These are phyloP conservation scores for Kryptopterus vitreolus DNA, from an alignment of 2,797 vertebrate species.

Conservation along the genomic window DNA sequence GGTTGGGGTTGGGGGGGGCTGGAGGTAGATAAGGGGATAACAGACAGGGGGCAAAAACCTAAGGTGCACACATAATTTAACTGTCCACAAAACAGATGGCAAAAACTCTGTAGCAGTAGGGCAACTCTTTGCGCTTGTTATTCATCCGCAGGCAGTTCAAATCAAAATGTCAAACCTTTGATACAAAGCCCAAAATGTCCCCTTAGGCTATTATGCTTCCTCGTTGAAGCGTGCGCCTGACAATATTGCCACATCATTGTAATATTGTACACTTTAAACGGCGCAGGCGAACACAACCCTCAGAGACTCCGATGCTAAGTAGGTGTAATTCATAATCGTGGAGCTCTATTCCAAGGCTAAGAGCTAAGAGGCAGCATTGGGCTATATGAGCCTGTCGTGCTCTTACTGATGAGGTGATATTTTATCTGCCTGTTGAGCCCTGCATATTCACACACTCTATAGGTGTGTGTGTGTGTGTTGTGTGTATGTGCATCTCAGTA, in stretches of 20 bases:
- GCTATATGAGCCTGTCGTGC: constrained; percentile 36
- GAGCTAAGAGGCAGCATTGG: constrained; percentile 32
- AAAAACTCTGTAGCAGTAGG: neutral
- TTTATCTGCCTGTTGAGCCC: constrained; percentile 54
- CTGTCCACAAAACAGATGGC: constrained; percentile 8
- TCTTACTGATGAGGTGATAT: constrained; percentile 44
- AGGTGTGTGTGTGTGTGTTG: constrained; percentile 22
- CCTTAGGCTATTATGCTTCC: constrained; percentile 22
- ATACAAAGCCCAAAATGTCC: neutral
- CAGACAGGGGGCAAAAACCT: constrained; percentile 12
- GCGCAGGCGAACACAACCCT: constrained; percentile 42
- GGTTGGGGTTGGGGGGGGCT: too few relatives aligned
- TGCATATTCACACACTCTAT: constrained; percentile 46
- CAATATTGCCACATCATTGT: constrained; percentile 40
- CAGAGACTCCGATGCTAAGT: constrained; percentile 45
- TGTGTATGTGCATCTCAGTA: constrained; percentile 22
- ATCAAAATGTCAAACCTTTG: constrained; percentile 17
- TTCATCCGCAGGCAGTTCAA: constrained; percentile 9
- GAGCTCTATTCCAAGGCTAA: constrained; percentile 44
- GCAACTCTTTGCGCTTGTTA: constrained; percentile 17
- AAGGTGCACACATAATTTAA: constrained; percentile 5
- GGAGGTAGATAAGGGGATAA: constrained; percentile 21
- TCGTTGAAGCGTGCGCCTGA: constrained; percentile 37
- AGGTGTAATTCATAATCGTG: constrained; percentile 52
- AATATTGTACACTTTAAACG: constrained; percentile 41